Evolutionary conservation across 2,797 vertebrate genomes (phyloP).

Genomic region (Schizopygopsis malacanthus): DNA sequence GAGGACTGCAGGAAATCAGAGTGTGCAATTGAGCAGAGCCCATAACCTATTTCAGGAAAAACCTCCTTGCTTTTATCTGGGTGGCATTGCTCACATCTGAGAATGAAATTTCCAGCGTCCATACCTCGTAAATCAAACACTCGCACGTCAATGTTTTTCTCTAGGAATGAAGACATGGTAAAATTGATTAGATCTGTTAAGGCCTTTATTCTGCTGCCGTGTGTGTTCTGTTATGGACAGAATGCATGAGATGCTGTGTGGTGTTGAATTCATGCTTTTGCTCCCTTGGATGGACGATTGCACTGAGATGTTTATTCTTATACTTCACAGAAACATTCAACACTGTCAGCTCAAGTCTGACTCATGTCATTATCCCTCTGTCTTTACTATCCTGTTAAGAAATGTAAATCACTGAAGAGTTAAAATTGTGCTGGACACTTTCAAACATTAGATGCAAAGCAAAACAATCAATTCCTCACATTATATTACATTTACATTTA

Average conservation of each 20-base stretch:
- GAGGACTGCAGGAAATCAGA: constrained; percentile 51
- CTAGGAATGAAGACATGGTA: constrained; percentile 73
- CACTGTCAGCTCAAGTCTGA: neutral
- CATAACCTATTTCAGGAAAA: constrained; percentile 46
- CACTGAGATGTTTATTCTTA: neutral
- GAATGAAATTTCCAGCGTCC: constrained; percentile 47
- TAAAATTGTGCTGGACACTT: neutral
- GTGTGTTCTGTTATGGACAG: constrained; percentile 17
- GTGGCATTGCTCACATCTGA: neutral
- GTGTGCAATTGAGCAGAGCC: constrained; percentile 45
- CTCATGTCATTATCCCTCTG: neutral
- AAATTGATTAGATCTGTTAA: constrained; percentile 74
- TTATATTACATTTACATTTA: too few species aligned
- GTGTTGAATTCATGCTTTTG: constrained; percentile 9
- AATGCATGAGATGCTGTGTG: neutral
- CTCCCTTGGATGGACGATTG: constrained; percentile 1
- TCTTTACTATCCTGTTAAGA: neutral
- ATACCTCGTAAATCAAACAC: constrained; percentile 49
- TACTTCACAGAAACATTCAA: constrained; percentile 2
- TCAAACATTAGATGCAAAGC: neutral
- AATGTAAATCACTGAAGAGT: neutral
- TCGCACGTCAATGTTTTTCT: constrained; percentile 58
- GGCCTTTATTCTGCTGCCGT: constrained; percentile 59
- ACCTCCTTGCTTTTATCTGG: constrained; percentile 44
- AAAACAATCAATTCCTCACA: too few species aligned